Conservation (phyloP, 1,140 invertebrate genomes). For the Harlomillsia oculata region DNA sequence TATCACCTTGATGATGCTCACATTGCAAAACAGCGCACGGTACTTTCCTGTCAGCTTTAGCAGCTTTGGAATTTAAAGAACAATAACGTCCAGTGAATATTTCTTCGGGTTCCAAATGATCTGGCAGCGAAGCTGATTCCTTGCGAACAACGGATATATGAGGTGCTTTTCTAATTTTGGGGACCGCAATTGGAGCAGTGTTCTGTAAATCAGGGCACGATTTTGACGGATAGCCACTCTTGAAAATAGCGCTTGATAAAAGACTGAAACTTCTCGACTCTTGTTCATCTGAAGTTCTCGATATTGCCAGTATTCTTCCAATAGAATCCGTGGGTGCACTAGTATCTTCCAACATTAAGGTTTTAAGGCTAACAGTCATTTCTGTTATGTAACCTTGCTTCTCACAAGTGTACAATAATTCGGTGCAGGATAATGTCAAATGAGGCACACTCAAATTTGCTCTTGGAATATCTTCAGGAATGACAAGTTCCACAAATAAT, state of each 20-base stretch:
- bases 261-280: background rate
- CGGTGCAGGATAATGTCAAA: conserved; percentile 28
- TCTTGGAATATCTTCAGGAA: conserved; percentile 1
- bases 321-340: conserved; percentile 39
- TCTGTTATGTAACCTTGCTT: conserved; percentile 27
- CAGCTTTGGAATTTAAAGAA: no score
- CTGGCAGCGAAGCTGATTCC: conserved; percentile 50
- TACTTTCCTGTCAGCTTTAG: no score
- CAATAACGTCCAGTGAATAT: conserved; percentile 36
- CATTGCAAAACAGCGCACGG: no score
- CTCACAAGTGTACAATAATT: conserved; percentile 27
- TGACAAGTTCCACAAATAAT: conserved; percentile 57
- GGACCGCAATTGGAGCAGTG: conserved; percentile 22
- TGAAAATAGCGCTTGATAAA: conserved; percentile 1
- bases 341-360: conserved; percentile 44
- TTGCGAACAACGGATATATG: conserved; percentile 30
- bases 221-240: conserved; percentile 54
- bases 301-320: conserved; percentile 42
- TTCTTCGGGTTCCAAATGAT: conserved; percentile 53
- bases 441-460: conserved; percentile 4
- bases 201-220: conserved; percentile 68
- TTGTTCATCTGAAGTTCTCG: conserved; percentile 9
- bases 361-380: conserved; percentile 30
- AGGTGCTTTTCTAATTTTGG: conserved; percentile 3
- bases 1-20: background rate